Evolutionary conservation across 2,888 invertebrate genomes (phyloP).

Genomic region (Melanargia galathea): DNA sequence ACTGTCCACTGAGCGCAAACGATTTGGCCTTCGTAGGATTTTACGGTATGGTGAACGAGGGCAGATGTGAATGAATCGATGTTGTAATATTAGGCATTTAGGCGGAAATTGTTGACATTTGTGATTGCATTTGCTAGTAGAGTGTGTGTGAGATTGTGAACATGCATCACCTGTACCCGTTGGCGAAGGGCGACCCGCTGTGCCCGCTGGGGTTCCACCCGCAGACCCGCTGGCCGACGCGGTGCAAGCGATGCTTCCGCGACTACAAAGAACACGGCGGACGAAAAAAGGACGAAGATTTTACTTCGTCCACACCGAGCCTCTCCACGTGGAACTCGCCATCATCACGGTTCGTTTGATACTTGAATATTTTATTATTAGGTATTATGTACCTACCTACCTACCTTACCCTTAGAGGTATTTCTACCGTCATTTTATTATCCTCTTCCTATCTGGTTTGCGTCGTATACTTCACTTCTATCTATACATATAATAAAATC

Average conservation of each 20-base stretch:
- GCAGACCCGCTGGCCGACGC: conserved; percentile 95
- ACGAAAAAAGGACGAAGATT: conserved; percentile 85
- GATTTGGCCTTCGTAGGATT: conserved; percentile 40
- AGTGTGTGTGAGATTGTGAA: conserved; percentile 53
- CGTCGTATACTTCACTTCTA: background rate
- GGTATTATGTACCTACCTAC: too few species aligned
- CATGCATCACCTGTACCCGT: conserved; percentile 89
- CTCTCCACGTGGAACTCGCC: conserved; percentile 85
- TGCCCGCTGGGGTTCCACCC: conserved; percentile 97
- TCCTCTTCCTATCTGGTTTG: background rate
- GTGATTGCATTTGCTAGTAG: conserved; percentile 69
- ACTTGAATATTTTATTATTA: too few species aligned
- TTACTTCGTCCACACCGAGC: conserved; percentile 90
- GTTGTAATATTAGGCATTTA: conserved; percentile 67
- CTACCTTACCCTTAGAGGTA: too few species aligned
- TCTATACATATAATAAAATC: too few species aligned
- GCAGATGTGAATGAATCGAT: conserved; percentile 52
- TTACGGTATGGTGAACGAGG: conserved; percentile 43
- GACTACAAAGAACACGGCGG: conserved; percentile 95
- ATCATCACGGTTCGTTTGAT: conserved; percentile 76
- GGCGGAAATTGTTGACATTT: conserved; percentile 65
- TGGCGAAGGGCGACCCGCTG: conserved; percentile 92
- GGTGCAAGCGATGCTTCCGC: conserved; percentile 96
- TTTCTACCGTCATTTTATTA: background rate
- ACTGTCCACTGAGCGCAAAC: conserved; percentile 43